phyloP scores from a whole-genome alignment of 2,113 vertebrate genomes.

The Isurus oxyrinchus region DNA sequence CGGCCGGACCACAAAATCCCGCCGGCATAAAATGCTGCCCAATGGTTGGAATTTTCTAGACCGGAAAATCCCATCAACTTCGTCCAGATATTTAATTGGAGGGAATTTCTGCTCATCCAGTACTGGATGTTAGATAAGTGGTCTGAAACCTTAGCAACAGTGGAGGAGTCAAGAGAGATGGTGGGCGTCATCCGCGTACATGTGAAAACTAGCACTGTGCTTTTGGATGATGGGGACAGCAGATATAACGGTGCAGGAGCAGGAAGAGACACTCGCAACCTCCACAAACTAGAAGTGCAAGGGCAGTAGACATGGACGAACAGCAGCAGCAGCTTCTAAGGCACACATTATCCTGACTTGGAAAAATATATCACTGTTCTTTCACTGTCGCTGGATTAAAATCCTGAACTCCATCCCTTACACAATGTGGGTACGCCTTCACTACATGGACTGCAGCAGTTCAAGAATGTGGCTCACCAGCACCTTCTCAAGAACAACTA shows the following conservation, averaged over 20 bases:
- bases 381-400: no score
- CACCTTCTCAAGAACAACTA: no score
- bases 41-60: no score
- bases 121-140: neutral
- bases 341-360: no score
- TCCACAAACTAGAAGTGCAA: neutral
- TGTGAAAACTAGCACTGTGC: neutral
- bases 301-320: neutral
- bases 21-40: no score
- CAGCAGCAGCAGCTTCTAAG: neutral
- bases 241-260: neutral
- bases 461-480: no score
- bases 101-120: neutral
- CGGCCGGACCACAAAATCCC: no score
- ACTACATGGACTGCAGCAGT: no score
- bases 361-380: no score
- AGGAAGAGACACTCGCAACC: neutral
- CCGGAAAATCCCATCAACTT: neutral
- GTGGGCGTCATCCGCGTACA: neutral
- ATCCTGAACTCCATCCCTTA: no score
- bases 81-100: neutral
- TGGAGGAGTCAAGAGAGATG: neutral
- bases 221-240: neutral
- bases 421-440: no score
- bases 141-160: neutral